A percentile compares a stretch with the other conserved stretches of the same genome.
Conservation (phyloP, 2,888 invertebrate species). For the Nomada ferruginata region DNA sequence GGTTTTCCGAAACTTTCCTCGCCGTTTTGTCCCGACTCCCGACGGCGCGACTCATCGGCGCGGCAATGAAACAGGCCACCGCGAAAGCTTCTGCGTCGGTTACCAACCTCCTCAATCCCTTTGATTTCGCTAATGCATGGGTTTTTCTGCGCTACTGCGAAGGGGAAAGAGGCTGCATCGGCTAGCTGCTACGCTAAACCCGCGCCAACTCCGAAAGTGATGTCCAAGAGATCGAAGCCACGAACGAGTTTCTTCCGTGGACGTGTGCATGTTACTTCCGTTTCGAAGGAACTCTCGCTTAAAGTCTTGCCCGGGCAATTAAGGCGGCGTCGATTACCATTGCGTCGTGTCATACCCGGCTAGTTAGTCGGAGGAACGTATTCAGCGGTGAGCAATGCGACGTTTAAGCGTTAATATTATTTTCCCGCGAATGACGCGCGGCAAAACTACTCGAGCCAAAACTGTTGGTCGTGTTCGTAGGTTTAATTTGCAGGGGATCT, state of each 20-base stretch:
- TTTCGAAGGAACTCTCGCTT: background rate
- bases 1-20: constrained; percentile 17
- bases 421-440: background rate
- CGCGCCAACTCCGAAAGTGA: constrained; percentile 26
- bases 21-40: background rate
- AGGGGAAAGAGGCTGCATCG: background rate
- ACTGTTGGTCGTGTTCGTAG: background rate
- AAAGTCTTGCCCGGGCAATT: background rate
- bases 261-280: background rate
- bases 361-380: background rate
- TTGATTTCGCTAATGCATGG: constrained; percentile 59
- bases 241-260: constrained; percentile 17
- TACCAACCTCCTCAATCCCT: constrained; percentile 39
- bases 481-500: background rate
- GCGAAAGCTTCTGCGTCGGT: constrained; percentile 16
- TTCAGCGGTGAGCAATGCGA: background rate
- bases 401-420: background rate
- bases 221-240: constrained; percentile 73
- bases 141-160: constrained; percentile 18
- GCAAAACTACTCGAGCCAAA: background rate
- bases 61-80: background rate
- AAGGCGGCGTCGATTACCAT: background rate
- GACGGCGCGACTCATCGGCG: background rate
- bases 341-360: background rate
- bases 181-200: constrained; percentile 1